A percentile compares a stretch with the other conserved stretches of the same genome.
These are phyloP conservation scores for Holothuria leucospilota DNA, from an alignment of 53 echinoderm and acorn worm genomes.

Conservation along the genomic window DNA sequence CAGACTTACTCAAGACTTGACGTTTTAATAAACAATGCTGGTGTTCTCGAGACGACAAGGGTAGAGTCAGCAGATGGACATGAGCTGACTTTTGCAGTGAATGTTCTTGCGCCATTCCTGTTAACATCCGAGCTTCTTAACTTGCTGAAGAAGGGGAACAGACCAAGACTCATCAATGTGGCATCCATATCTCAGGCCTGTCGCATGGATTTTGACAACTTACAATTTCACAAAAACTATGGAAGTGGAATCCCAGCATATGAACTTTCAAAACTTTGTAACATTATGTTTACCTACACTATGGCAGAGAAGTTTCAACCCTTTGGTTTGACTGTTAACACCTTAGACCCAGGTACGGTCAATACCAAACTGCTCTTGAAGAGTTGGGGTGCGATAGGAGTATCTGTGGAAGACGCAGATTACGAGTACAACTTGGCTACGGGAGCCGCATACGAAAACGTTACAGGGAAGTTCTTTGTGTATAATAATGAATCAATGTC, in stretches of 20 bases:
- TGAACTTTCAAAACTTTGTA: conserved; percentile 73
- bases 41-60: conserved; percentile 58
- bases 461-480: conserved; percentile 81
- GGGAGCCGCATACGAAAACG: conserved; percentile 48
- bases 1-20: conserved; percentile 60
- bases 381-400: conserved; percentile 64
- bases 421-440: conserved; percentile 71
- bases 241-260: conserved; percentile 70
- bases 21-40: conserved; percentile 90
- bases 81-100: conserved; percentile 87
- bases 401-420: conserved; percentile 69
- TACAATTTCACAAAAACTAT: conserved; percentile 64
- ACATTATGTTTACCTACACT: conserved; percentile 72
- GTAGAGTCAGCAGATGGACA: conserved; percentile 69
- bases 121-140: conserved; percentile 76
- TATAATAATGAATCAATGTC: conserved; percentile 33
- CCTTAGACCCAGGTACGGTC: conserved; percentile 83
- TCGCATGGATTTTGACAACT: conserved; percentile 67
- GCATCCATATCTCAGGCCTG: conserved; percentile 77
- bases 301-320: conserved; percentile 61
- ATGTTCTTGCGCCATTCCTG: conserved; percentile 83
- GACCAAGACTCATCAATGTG: conserved; percentile 69
- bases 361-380: conserved; percentile 78
- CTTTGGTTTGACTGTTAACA: conserved; percentile 72
- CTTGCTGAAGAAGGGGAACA: conserved; percentile 68